Evolutionary conservation across 2,888 invertebrate species (phyloP).

Genomic region (Lumbricus terrestris): DNA sequence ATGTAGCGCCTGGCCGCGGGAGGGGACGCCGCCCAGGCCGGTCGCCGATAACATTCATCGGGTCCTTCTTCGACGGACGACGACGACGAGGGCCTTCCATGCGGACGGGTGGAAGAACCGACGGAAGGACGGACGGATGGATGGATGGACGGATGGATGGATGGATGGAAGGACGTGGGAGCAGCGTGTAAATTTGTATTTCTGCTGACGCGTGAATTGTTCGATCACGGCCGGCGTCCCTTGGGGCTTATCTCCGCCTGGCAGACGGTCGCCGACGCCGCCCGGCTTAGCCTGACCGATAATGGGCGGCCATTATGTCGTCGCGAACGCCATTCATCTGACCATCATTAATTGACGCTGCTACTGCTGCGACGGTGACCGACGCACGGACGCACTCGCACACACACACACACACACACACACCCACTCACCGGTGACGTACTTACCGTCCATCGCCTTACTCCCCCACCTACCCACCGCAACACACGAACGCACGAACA

Average conservation of each 20-base stretch:
- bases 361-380: neutral
- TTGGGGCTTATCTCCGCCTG: neutral
- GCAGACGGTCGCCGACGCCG: neutral
- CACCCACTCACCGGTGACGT: neutral
- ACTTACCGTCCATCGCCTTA: neutral
- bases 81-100: neutral
- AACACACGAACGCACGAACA: too few species aligned
- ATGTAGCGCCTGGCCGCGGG: neutral
- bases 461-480: too few species aligned
- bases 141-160: too few species aligned
- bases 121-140: too few species aligned
- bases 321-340: neutral
- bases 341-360: neutral
- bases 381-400: neutral
- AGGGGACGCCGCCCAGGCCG: neutral
- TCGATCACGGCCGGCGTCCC: neutral
- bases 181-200: constrained; percentile 3
- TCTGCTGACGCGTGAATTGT: neutral
- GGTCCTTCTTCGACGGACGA: neutral
- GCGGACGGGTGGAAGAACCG: too few species aligned
- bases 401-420: too few species aligned
- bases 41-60: constrained; percentile 3
- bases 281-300: neutral
- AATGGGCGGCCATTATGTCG: neutral
- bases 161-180: too few species aligned